These are phyloP conservation scores for Tryphoninae sp. DNA, from an alignment of 2,888 invertebrate genomes.

Conservation along the genomic window DNA sequence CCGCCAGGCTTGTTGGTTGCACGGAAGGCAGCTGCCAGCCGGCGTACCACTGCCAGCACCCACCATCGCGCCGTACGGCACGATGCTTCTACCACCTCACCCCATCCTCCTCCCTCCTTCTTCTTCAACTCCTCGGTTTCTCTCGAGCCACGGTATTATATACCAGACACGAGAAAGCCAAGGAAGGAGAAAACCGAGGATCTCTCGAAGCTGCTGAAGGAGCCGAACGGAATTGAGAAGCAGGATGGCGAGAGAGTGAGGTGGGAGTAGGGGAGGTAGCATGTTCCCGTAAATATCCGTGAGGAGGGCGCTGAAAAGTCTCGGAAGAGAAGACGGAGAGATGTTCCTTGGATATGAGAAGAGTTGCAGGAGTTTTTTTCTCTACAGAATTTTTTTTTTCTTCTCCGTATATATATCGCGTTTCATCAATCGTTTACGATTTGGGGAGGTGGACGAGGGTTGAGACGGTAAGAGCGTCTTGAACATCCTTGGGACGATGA, in stretches of 20 bases:
- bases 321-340: slow-evolving; percentile 32
- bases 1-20: slow-evolving; percentile 77
- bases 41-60: slow-evolving; percentile 75
- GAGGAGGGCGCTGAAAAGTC: slow-evolving; percentile 69
- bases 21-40: slow-evolving; percentile 80
- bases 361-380: neutral
- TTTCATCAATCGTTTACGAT: slow-evolving; percentile 4
- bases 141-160: slow-evolving; percentile 56
- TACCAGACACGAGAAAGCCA: slow-evolving; percentile 57
- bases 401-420: neutral
- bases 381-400: neutral
- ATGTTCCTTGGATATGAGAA: slow-evolving; percentile 30
- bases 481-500: neutral
- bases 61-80: slow-evolving; percentile 51
- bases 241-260: slow-evolving; percentile 53
- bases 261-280: slow-evolving; percentile 35
- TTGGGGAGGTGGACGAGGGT: neutral
- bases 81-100: slow-evolving; percentile 28
- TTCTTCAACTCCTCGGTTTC: slow-evolving; percentile 22
- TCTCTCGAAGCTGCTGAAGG: slow-evolving; percentile 63
- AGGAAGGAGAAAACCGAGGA: slow-evolving; percentile 56
- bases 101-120: neutral
- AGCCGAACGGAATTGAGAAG: slow-evolving; percentile 64
- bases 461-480: neutral
- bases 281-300: slow-evolving; percentile 72